Percentiles rank a stretch among this genome's conserved stretches.
phyloP scores from a whole-genome alignment of 2,888 invertebrate species.

The Cephus runcator region DNA sequence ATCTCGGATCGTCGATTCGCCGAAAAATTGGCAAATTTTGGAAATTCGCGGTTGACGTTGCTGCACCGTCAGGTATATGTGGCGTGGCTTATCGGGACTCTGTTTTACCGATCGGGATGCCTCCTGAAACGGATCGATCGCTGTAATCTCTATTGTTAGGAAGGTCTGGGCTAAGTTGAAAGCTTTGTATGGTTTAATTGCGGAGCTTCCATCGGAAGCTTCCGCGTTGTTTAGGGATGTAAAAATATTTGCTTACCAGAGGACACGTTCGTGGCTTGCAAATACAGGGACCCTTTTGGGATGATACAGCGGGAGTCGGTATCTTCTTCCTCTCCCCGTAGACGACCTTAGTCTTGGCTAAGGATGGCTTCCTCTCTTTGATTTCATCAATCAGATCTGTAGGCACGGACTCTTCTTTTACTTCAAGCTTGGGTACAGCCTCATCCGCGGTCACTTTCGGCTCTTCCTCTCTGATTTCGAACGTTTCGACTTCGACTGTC shows the following conservation, averaged over 20 bases:
- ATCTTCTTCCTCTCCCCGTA: conserved; percentile 3
- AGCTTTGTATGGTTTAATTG: not conserved
- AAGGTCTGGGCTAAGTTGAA: not conserved
- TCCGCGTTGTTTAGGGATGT: not conserved
- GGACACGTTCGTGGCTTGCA: conserved; percentile 24
- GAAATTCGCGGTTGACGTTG: conserved; percentile 2
- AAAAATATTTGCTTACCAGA: conserved; percentile 21
- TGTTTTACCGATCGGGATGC: not conserved
- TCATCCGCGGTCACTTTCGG: too few relatives aligned
- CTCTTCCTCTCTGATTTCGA: not conserved
- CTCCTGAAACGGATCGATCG: not conserved
- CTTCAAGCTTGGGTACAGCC: not conserved
- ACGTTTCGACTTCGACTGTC: not conserved
- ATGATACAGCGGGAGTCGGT: conserved; percentile 9
- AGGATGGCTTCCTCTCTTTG: conserved; percentile 1
- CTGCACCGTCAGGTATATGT: not conserved
- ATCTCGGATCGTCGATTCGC: conserved; percentile 12
- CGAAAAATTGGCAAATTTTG: not conserved
- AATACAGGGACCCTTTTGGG: conserved; percentile 17
- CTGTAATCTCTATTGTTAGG: not conserved
- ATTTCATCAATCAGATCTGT: not conserved
- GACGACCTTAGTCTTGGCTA: not conserved
- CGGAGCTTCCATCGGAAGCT: not conserved
- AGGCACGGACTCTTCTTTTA: not conserved
- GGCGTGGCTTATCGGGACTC: not conserved